These are phyloP conservation scores for Hippocampus mohnikei DNA, from an alignment of 2,113 vertebrate genomes.

Conservation along the genomic window DNA sequence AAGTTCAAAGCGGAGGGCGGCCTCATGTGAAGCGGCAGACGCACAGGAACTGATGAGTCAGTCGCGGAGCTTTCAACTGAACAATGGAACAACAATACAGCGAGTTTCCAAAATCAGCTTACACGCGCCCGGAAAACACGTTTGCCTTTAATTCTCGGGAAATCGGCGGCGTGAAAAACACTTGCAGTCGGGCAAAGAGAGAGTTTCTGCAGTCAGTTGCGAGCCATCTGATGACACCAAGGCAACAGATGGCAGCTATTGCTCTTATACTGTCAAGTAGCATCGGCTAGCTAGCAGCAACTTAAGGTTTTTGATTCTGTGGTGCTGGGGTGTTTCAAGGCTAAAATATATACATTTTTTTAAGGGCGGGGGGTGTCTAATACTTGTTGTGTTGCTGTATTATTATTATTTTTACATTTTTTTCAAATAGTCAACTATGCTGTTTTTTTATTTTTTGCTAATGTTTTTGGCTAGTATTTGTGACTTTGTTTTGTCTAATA, in stretches of 20 bases:
- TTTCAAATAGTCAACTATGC: too few relatives aligned
- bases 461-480: too few relatives aligned
- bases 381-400: too few relatives aligned
- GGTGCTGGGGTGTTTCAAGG: not conserved
- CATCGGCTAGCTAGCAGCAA: not conserved
- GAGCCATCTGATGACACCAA: not conserved
- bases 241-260: not conserved
- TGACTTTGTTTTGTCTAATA: too few relatives aligned
- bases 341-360: not conserved
- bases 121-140: not conserved
- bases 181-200: not conserved
- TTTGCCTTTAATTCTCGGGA: not conserved
- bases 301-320: not conserved
- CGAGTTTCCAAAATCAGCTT: not conserved
- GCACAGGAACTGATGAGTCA: slow-evolving; percentile 18
- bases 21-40: not conserved
- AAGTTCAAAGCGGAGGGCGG: slow-evolving; percentile 18
- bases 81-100: not conserved
- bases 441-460: too few relatives aligned
- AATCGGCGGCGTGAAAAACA: not conserved
- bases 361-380: too few relatives aligned
- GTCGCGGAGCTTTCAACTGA: not conserved
- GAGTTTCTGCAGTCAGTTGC: not conserved
- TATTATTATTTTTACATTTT: too few relatives aligned
- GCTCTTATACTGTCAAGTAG: not conserved